Base-by-base conservation (phyloP, 2,888 invertebrate genomes). In the Drosophila atripex region DNA sequence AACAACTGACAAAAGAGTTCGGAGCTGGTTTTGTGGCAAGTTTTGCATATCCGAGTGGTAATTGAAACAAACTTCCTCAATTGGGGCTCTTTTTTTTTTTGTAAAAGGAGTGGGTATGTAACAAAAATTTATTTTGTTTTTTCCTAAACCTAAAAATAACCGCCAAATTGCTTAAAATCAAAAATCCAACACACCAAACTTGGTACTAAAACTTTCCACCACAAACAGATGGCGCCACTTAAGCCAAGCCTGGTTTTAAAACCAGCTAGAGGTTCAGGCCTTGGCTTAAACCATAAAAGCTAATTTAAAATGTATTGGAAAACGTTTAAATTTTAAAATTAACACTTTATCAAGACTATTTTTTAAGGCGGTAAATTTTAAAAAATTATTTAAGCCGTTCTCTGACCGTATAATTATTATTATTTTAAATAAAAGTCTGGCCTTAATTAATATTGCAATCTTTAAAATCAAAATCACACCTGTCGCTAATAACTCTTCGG, bases 11-110 rank as follows among this genome's bases (percentile, higher is more conserved):
- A 35, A 35, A 35, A 35, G 6, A 35, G n/a, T 35, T 35, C n/a
- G 12, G 35, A 12, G 35, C 28, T 9, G 28, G 28, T 28, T 35
- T 35, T 35, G 35, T 35, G 14, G 14, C 39, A 18, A 18, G 9
- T 41, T 41, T 41, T 41, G 14, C 39, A 41, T 18, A 41, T 16
- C 18, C 18, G 39, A 41, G 39, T 41, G 39, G 39, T 2, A 41
- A 41, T 7, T 41, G 39, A 18, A 18, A 41, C 9, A 16, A 41
- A 41, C 39, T 41, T 41, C 39, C 39, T 41, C 16, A 8, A 18
- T 18, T 9, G 16, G 2, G 39, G 11, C 1, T 1, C 5, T 39
- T 14, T 12, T 32, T 12, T 32, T 32, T n/a, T n/a, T 9, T 1
- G 32, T 12, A 32, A 32, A 32, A n/a, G 6, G 12, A 32, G 12